Evolutionary conservation across 1,140 invertebrate species (phyloP).

Genomic region (Pinna nobilis): DNA sequence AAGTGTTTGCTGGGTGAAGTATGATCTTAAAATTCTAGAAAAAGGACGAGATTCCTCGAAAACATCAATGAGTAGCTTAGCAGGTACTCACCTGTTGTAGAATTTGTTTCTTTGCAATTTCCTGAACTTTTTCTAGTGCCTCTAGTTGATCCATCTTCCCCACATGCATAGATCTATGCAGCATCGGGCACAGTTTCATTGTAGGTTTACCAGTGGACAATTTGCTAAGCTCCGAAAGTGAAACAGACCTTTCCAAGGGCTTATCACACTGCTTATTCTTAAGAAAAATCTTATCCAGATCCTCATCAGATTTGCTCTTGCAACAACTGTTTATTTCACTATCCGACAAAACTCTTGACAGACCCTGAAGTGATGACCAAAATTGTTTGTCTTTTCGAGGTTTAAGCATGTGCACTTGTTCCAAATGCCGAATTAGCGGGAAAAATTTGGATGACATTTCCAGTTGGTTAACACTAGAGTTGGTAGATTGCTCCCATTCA

Average conservation of each 20-base stretch:
- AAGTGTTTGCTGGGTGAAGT: no score
- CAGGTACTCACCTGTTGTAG: slow-evolving; percentile 53
- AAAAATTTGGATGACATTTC: slow-evolving; percentile 16
- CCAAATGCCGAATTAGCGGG: slow-evolving; percentile 6
- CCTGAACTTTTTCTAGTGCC: slow-evolving; percentile 43
- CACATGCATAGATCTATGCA: slow-evolving; percentile 35
- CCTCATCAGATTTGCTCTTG: slow-evolving; percentile 40
- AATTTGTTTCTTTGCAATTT: slow-evolving; percentile 42
- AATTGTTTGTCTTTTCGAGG: slow-evolving; percentile 29
- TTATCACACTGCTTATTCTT: neutral
- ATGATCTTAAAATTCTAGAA: no score
- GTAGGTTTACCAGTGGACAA: slow-evolving; percentile 44
- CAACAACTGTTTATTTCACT: slow-evolving; percentile 2
- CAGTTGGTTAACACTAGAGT: slow-evolving; percentile 28
- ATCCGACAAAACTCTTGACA: slow-evolving; percentile 32
- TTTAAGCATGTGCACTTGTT: slow-evolving; percentile 21
- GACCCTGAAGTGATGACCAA: slow-evolving; percentile 44
- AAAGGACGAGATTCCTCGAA: no score
- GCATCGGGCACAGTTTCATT: slow-evolving; percentile 34
- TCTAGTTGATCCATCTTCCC: slow-evolving; percentile 44
- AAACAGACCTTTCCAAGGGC: slow-evolving; percentile 13
- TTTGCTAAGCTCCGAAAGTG: slow-evolving; percentile 45
- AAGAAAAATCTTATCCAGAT: slow-evolving; percentile 30
- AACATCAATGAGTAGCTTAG: no score
- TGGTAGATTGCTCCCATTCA: slow-evolving; percentile 49